Percentiles rank a stretch among this genome's conserved stretches.
Conservation (phyloP, 2,113 vertebrate species). For the Rhinichthys klamathensis region DNA sequence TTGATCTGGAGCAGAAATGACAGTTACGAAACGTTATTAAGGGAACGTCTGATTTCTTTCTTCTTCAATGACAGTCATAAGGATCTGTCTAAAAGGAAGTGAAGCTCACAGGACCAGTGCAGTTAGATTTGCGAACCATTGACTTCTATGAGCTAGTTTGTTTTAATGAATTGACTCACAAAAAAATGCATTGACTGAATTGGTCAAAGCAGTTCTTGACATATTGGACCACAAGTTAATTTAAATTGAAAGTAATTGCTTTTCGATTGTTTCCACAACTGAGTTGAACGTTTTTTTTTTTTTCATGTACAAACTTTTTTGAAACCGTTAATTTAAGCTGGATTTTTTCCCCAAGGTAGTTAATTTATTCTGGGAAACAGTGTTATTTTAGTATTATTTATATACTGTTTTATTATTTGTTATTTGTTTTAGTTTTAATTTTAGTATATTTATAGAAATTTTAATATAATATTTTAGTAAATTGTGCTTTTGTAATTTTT, state of each 20-base stretch:
- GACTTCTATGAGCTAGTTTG: not conserved
- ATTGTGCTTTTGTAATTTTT: too few relatives aligned
- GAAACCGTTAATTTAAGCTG: not conserved
- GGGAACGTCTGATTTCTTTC: constrained; percentile 3
- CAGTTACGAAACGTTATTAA: not conserved
- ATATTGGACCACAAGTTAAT: not conserved
- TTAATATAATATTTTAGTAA: too few relatives aligned
- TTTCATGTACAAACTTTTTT: not conserved
- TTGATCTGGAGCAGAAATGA: not conserved
- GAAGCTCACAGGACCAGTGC: not conserved
- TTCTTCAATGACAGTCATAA: not conserved
- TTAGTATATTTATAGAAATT: too few relatives aligned
- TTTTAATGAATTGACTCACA: not conserved
- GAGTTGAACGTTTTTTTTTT: not conserved
- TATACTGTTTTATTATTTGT: too few relatives aligned
- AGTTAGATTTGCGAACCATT: not conserved
- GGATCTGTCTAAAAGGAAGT: not conserved
- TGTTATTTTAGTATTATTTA: too few relatives aligned
- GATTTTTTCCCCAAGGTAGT: too few relatives aligned
- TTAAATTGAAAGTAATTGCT: not conserved
- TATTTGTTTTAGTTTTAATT: too few relatives aligned
- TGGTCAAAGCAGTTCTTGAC: not conserved
- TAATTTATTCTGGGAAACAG: too few relatives aligned
- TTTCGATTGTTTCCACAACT: not conserved
- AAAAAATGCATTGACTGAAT: not conserved